A percentile compares a stretch with the other conserved stretches of the same genome.
phyloP scores from a whole-genome alignment of 1,140 invertebrate species.

The Delia radicum region DNA sequence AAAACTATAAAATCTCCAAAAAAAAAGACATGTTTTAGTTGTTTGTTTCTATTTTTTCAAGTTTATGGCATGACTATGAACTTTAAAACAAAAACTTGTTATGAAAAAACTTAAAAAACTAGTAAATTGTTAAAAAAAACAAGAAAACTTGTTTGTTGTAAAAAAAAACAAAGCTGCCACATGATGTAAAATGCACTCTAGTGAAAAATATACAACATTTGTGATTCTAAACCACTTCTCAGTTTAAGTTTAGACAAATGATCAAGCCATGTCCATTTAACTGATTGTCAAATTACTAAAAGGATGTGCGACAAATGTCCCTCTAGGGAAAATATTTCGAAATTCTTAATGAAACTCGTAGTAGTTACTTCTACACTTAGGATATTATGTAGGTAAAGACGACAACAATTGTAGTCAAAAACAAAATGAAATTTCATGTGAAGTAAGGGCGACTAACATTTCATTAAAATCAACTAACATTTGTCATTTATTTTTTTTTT shows the following conservation, averaged over 20 bases:
- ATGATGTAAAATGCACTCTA: conserved; percentile 1
- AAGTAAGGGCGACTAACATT: too few species aligned
- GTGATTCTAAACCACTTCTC: not conserved
- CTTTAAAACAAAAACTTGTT: not conserved
- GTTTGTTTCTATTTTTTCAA: not conserved
- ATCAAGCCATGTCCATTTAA: not conserved
- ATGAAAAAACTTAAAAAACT: not conserved
- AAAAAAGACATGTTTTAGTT: not conserved
- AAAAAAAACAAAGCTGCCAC: conserved; percentile 5
- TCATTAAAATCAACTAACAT: too few species aligned
- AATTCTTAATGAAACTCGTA: too few species aligned
- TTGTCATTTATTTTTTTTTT: too few species aligned
- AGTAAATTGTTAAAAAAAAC: not conserved
- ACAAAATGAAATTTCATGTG: too few species aligned
- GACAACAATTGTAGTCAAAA: too few species aligned
- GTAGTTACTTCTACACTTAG: too few species aligned
- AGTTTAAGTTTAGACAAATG: not conserved
- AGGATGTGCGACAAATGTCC: too few species aligned
- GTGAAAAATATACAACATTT: conserved; percentile 12
- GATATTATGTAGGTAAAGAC: too few species aligned
- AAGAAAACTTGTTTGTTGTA: not conserved
- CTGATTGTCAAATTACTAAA: not conserved
- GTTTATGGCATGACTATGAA: conserved; percentile 20
- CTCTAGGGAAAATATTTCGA: too few species aligned
- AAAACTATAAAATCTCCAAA: not conserved